A percentile compares a stretch with the other conserved stretches of the same genome.
Evolutionary conservation across 2,797 vertebrate genomes (phyloP).

Genomic region (Smutsia temminckii): DNA sequence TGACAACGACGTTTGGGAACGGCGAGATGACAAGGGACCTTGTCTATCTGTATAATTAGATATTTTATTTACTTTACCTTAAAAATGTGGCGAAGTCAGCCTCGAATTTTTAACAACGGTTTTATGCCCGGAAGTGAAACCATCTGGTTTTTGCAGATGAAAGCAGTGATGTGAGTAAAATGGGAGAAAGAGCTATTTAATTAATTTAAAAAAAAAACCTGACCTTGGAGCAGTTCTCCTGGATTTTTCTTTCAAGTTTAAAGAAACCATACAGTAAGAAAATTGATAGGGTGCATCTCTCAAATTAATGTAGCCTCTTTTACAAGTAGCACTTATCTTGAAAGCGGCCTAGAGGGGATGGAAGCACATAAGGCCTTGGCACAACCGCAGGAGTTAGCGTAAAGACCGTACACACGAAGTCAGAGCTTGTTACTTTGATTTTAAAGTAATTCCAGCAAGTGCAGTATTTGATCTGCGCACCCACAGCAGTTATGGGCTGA

Average conservation of each 20-base stretch:
- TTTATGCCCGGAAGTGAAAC: neutral
- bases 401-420: neutral
- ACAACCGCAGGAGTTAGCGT: neutral
- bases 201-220: neutral
- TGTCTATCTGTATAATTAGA: neutral
- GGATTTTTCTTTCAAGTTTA: neutral
- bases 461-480: neutral
- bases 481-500: neutral
- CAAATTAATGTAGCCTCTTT: neutral
- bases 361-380: neutral
- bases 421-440: neutral
- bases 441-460: slow-evolving; percentile 4
- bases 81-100: neutral
- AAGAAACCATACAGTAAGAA: neutral
- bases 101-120: neutral
- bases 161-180: neutral
- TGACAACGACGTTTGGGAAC: neutral
- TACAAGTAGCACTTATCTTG: neutral
- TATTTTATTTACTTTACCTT: neutral
- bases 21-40: neutral
- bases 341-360: neutral
- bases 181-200: neutral
- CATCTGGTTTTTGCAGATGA: neutral
- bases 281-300: neutral
- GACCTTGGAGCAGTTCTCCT: neutral